phyloP scores from a whole-genome alignment of 2,797 vertebrate species.

The Mus spretus region DNA sequence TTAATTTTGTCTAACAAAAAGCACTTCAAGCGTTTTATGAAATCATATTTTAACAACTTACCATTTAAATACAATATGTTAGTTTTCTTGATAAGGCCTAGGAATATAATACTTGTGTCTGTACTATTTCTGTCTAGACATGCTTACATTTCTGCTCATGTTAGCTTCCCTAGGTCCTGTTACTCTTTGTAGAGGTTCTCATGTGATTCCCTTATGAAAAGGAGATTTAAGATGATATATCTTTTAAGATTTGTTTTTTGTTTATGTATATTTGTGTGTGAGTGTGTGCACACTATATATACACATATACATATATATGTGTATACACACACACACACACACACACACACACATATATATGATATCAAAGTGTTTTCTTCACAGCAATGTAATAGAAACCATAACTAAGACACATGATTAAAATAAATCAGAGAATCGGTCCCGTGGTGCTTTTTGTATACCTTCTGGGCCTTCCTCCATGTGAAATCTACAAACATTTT shows the following conservation, averaged over 20 bases:
- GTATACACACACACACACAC: too few species aligned
- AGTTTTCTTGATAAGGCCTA: neutral
- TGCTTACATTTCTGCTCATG: neutral
- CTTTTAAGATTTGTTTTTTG: neutral
- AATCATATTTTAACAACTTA: neutral
- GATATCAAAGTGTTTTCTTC: too few species aligned
- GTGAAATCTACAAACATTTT: neutral
- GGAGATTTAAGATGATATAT: neutral
- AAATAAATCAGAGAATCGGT: neutral
- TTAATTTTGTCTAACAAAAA: neutral
- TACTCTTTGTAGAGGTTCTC: neutral
- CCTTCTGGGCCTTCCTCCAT: neutral
- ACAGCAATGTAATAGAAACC: neutral
- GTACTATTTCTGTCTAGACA: neutral
- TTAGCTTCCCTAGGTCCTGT: rapidly evolving
- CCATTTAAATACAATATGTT: neutral
- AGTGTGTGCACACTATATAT: neutral
- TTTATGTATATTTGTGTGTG: neutral
- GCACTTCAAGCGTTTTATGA: neutral
- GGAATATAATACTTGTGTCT: neutral
- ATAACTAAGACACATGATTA: neutral
- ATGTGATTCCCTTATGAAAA: neutral
- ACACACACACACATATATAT: too few species aligned
- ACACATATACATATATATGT: too few species aligned
- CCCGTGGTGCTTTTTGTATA: neutral